These are phyloP conservation scores for Eupithecia insigniata DNA, from an alignment of 2,888 invertebrate genomes.

Conservation along the genomic window DNA sequence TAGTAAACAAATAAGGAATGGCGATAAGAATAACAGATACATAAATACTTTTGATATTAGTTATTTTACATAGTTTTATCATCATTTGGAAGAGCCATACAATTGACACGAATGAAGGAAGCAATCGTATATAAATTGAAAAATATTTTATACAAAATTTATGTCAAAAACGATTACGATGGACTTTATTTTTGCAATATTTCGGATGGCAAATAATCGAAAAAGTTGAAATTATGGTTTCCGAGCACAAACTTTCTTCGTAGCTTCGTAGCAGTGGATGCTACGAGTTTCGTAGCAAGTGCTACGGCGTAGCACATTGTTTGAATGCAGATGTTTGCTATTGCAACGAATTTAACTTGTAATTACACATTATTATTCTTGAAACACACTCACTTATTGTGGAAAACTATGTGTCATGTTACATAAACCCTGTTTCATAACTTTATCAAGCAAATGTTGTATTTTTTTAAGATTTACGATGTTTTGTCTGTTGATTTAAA, in stretches of 20 bases:
- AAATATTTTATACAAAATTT: background rate
- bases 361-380: background rate
- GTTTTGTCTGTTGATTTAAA: background rate
- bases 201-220: background rate
- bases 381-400: background rate
- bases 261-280: constrained; percentile 3
- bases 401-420: background rate
- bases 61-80: constrained; percentile 11
- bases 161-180: background rate
- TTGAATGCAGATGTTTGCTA: constrained; percentile 10
- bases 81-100: constrained; percentile 20
- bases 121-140: constrained; percentile 5
- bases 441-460: background rate
- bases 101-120: constrained; percentile 27
- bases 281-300: constrained; percentile 24
- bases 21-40: constrained; percentile 17
- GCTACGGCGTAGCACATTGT: constrained; percentile 30
- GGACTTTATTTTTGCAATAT: background rate
- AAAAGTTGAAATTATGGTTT: background rate
- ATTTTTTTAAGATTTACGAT: background rate
- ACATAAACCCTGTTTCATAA: background rate
- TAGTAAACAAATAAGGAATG: constrained; percentile 21
- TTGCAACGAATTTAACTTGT: background rate
- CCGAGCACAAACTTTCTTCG: too few species aligned
- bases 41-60: background rate